Conservation (phyloP, 2,113 vertebrate genomes). For the Callipepla californica region DNA sequence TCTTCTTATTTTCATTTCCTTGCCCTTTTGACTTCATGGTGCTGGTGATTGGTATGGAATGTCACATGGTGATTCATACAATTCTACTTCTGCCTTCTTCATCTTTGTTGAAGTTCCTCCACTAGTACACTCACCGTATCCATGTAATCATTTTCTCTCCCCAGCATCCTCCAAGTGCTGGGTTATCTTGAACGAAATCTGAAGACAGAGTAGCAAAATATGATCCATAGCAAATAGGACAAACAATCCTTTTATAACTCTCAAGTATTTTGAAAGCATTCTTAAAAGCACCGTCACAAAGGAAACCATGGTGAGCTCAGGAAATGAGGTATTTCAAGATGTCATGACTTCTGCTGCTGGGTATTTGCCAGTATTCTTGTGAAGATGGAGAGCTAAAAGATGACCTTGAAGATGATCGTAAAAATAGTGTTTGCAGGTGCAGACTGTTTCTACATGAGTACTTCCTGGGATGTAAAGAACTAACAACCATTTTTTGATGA, state of each 20-base stretch:
- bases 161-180: background rate
- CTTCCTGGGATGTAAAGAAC: background rate
- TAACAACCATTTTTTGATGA: background rate
- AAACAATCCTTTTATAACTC: background rate
- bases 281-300: background rate
- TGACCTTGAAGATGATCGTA: background rate
- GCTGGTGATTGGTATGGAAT: background rate
- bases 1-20: background rate
- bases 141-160: background rate
- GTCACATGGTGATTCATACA: rapidly evolving
- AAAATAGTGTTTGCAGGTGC: background rate
- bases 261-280: background rate
- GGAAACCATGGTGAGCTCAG: background rate
- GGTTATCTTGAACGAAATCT: background rate
- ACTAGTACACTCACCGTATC: background rate
- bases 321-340: background rate
- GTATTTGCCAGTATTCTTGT: background rate
- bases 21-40: background rate
- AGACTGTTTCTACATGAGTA: background rate
- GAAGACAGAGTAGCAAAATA: background rate
- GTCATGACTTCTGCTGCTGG: background rate
- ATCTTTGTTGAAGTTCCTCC: background rate
- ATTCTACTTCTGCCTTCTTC: background rate
- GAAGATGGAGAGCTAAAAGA: background rate
- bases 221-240: background rate